Evolutionary conservation across 2,113 vertebrate species (phyloP).

Genomic region (Tetrao urogallus): DNA sequence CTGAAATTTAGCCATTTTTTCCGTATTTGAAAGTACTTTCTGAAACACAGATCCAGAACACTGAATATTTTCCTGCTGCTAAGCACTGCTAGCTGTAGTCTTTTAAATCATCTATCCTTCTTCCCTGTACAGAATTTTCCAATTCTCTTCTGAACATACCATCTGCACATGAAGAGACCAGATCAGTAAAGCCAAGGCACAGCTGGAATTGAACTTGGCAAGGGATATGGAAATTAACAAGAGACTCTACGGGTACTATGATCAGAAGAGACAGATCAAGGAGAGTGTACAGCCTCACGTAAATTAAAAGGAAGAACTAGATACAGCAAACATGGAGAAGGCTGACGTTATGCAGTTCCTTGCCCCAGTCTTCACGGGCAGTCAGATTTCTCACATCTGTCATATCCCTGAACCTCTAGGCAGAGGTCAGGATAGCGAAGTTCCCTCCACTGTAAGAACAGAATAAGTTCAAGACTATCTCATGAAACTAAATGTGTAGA

Average conservation of each 20-base stretch:
- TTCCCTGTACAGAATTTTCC: background rate
- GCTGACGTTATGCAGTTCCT: background rate
- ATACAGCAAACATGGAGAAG: background rate
- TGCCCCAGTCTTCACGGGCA: background rate
- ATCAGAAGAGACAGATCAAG: too few species aligned
- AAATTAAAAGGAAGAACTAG: background rate
- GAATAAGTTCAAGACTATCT: background rate
- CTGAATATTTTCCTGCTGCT: background rate
- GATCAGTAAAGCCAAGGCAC: too few species aligned
- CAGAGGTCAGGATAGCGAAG: background rate
- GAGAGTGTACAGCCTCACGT: too few species aligned
- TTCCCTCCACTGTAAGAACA: background rate
- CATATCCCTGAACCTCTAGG: background rate
- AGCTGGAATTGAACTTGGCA: too few species aligned
- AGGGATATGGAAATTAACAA: too few species aligned
- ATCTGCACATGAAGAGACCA: too few species aligned
- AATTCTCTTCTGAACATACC: background rate
- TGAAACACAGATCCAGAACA: background rate
- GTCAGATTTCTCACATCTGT: background rate
- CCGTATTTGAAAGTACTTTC: background rate
- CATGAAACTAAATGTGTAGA: background rate
- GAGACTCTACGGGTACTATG: too few species aligned
- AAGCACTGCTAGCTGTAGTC: background rate
- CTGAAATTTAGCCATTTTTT: background rate
- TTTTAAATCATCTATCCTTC: background rate